A percentile compares a stretch with the other conserved stretches of the same genome.
Conservation (phyloP, 2,113 vertebrate species). For the Python bivittatus region DNA sequence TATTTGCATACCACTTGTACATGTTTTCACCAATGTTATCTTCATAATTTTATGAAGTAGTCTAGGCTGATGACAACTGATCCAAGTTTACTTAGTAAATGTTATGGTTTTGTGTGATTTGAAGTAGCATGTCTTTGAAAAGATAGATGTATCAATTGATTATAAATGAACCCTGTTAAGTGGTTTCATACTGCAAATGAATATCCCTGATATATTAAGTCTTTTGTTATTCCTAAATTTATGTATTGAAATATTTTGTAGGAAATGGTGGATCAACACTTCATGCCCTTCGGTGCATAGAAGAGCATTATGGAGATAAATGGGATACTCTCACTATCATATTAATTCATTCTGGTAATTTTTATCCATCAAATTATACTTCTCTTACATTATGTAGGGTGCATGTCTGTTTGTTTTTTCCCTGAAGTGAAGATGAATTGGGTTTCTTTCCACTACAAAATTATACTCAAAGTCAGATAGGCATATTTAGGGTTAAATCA, state of each 20-base stretch:
- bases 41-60: not conserved
- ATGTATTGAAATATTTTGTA: constrained; percentile 54
- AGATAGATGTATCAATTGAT: accelerated
- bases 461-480: not conserved
- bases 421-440: not conserved
- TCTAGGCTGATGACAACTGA: not conserved
- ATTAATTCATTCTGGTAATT: constrained; percentile 92
- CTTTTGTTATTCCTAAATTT: not conserved
- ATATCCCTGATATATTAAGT: not conserved
- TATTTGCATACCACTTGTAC: not conserved
- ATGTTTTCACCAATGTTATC: not conserved
- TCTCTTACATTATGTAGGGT: constrained; percentile 4
- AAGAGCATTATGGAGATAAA: constrained; percentile 77
- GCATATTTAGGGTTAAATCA: not conserved
- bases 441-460: constrained; percentile 1
- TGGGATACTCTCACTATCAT: constrained; percentile 80
- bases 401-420: not conserved
- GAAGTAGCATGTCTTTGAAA: not conserved
- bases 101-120: not conserved
- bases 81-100: not conserved
- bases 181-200: not conserved
- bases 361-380: constrained; percentile 28
- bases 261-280: constrained; percentile 96
- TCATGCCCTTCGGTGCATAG: constrained; percentile 77
- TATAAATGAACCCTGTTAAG: not conserved